Evolutionary conservation across 1,140 invertebrate species (phyloP).

Genomic region (Berghia stephanieae): DNA sequence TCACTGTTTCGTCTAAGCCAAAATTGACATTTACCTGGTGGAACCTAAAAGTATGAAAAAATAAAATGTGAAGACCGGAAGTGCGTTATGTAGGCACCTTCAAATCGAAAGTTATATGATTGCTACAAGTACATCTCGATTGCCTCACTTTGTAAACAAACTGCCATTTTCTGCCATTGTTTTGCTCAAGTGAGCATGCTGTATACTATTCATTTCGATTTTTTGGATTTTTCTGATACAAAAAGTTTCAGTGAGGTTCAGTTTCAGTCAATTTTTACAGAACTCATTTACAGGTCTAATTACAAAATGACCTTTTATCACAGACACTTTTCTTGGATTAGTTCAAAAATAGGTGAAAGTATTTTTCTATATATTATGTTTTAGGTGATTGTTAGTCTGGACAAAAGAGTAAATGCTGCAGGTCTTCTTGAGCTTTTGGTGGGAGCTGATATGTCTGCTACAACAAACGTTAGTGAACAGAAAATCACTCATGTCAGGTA

Average conservation of each 20-base stretch:
- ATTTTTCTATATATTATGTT: background rate
- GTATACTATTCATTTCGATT: no score
- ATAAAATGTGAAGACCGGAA: no score
- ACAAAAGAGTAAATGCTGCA: background rate
- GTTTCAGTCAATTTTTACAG: background rate
- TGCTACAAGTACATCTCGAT: no score
- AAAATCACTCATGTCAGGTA: constrained; percentile 15
- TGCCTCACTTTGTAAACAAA: no score
- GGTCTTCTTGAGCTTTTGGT: background rate
- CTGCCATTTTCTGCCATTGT: no score
- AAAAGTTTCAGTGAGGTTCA: background rate
- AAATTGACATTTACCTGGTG: no score
- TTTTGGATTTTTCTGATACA: background rate
- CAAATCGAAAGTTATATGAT: no score
- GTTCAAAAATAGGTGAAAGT: background rate
- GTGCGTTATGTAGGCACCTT: no score
- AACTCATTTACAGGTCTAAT: background rate
- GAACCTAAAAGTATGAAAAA: no score
- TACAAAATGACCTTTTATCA: background rate
- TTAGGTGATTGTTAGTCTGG: constrained; percentile 7
- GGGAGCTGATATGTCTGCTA: constrained; percentile 20
- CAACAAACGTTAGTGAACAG: background rate
- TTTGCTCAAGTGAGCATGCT: no score
- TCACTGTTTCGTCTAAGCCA: no score
- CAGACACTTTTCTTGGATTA: background rate